These are phyloP conservation scores for Talpa occidentalis DNA, from an alignment of 2,113 vertebrate genomes.

Conservation along the genomic window DNA sequence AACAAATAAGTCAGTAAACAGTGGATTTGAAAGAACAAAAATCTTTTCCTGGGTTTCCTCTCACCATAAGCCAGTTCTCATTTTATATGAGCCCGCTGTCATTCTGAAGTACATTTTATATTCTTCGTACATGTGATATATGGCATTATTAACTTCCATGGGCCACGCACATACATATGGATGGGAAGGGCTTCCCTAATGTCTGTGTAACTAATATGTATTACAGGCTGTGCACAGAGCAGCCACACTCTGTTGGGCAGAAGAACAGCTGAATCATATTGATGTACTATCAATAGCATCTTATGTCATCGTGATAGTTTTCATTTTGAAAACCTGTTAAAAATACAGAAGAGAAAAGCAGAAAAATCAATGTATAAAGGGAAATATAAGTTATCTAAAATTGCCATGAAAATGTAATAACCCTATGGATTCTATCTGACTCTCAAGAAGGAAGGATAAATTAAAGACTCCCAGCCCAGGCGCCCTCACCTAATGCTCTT, in stretches of 20 bases:
- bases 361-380: conserved; percentile 60
- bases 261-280: conserved; percentile 49
- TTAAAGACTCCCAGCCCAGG: not conserved
- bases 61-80: conserved; percentile 5
- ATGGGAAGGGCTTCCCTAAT: conserved; percentile 73
- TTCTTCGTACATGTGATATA: conserved; percentile 69
- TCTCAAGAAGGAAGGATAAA: conserved; percentile 11
- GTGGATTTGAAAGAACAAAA: conserved; percentile 57
- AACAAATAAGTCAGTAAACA: conserved; percentile 52
- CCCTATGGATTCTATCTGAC: not conserved
- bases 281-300: conserved; percentile 71
- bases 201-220: conserved; percentile 57
- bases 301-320: conserved; percentile 59
- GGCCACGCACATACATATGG: conserved; percentile 77
- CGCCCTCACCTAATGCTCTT: not conserved
- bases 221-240: conserved; percentile 64
- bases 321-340: conserved; percentile 69
- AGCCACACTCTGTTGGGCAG: conserved; percentile 75
- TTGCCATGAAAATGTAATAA: conserved; percentile 15
- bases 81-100: conserved; percentile 68
- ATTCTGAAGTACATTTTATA: conserved; percentile 60
- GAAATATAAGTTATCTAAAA: conserved; percentile 38
- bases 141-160: conserved; percentile 71
- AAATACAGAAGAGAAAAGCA: conserved; percentile 55
- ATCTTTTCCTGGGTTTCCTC: conserved; percentile 59